Evolutionary conservation across 2,113 vertebrate genomes (phyloP).

Genomic region (Paraplagusia blochii): DNA sequence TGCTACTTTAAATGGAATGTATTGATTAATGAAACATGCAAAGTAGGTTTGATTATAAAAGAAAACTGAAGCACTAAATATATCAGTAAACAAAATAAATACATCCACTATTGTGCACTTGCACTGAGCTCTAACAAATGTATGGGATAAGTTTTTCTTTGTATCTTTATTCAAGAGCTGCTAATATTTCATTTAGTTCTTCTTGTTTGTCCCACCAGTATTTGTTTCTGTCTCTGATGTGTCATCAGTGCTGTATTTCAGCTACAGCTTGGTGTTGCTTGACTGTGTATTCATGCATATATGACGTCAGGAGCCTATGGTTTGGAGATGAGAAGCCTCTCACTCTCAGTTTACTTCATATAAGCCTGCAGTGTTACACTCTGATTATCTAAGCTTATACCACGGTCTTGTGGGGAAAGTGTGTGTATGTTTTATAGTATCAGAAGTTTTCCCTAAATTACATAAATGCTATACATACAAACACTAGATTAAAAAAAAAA

Average conservation of each 20-base stretch:
- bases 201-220: conserved; percentile 8
- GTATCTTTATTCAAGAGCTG: background rate
- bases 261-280: conserved; percentile 15
- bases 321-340: conserved; percentile 34
- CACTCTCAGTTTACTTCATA: conserved; percentile 37
- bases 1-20: no score
- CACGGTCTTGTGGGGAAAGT: conserved; percentile 18
- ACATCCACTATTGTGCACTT: no score
- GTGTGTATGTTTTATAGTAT: conserved; percentile 38
- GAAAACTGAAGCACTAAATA: no score
- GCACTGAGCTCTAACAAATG: no score
- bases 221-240: background rate
- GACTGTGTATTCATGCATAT: conserved; percentile 38
- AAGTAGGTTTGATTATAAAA: no score
- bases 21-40: no score
- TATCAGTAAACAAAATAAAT: no score
- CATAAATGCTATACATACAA: conserved; percentile 9
- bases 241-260: conserved; percentile 35
- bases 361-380: conserved; percentile 23
- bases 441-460: conserved; percentile 3
- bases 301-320: conserved; percentile 62
- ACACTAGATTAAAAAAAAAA: conserved; percentile 8
- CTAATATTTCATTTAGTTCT: background rate
- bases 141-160: no score
- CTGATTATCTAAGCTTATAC: conserved; percentile 46